Evolutionary conservation across 1,140 invertebrate genomes (phyloP), one percentile per base, ranked within the genome.

Genomic region (Oryzaephilus surinamensis): DNA sequence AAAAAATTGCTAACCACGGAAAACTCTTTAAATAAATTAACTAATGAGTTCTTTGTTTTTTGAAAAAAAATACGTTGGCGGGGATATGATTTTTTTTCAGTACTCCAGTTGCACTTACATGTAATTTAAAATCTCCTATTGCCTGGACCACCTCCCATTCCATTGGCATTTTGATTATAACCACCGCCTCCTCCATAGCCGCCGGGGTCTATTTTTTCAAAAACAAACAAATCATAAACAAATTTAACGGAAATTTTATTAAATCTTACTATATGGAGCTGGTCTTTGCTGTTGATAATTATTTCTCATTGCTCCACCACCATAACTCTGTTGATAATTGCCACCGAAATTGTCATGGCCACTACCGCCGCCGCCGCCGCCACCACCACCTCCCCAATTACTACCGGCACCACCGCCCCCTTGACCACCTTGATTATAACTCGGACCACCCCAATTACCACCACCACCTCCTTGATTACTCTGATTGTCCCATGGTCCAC

Each of bases 241-340:
- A 39, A 36, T 26, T 32, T 32, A 28, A 33, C 23, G 13, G 41
- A 38, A 43, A 35, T 45, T 30, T 20, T 10, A 32, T 20, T 14
- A 38, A 47, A n/a, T n/a, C 51, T 61, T 62, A 67, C 70, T 77
- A 60, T 84, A 84, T 12, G 81, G 77, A 38, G 74, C 69, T 23
- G 71, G 62, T 53, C 76, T 62, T 34, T 71, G 69, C 26, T 71
- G 73, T 43, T 76, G 80, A 52, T 79, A 81, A 39, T 74, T 73
- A 45, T 66, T 69, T 43, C 72, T 62, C 7, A 76, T 69, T 11
- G 74, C 73, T 12, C 74, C 73, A 26, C 79, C 79, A 6, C 77
- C 70, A 46, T 78, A 84, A 20, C 73, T 72, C 54, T 85, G 81
- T 45, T 85, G 81, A 50, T 84, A 84, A 17, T 77, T 75, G 41